Conservation (phyloP, 1,140 invertebrate species). For the Planococcus citri region DNA sequence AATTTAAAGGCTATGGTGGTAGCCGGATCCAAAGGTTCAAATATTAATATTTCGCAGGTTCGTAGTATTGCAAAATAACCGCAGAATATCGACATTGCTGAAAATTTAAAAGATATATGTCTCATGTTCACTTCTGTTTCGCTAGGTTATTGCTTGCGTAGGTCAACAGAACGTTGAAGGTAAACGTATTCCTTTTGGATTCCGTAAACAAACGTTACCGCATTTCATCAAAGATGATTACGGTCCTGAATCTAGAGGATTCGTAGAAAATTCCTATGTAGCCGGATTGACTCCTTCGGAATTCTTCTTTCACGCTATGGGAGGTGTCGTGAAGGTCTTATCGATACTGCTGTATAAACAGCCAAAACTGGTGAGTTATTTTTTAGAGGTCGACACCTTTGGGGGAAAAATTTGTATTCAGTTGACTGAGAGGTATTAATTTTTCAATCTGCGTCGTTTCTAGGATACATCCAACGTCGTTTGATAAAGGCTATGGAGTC, state of each 20-base stretch:
- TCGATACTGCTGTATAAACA: slow-evolving; percentile 99
- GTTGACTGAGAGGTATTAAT: no score
- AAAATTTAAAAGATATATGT: no score
- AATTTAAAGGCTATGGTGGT: slow-evolving; percentile 99
- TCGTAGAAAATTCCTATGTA: slow-evolving; percentile 99
- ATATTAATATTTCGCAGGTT: slow-evolving; percentile 99
- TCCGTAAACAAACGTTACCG: slow-evolving; percentile 92
- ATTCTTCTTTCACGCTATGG: slow-evolving; percentile 99
- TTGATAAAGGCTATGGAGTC: slow-evolving; percentile 99
- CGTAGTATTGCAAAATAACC: no score
- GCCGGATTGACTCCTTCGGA: slow-evolving; percentile 97
- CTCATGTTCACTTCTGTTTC: no score
- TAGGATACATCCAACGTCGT: slow-evolving; percentile 98
- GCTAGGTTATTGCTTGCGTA: slow-evolving; percentile 98
- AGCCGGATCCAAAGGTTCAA: slow-evolving; percentile 97
- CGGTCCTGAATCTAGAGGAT: slow-evolving; percentile 96
- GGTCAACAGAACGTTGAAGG: slow-evolving; percentile 99
- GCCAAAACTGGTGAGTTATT: slow-evolving; percentile 99
- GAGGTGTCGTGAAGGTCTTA: slow-evolving; percentile 98
- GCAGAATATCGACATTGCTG: no score
- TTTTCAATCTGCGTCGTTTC: no score
- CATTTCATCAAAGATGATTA: slow-evolving; percentile 99
- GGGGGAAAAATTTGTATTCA: no score
- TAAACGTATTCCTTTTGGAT: slow-evolving; percentile 99
- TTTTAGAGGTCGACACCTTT: no score